Evolutionary conservation across 2,888 invertebrate genomes (phyloP), one percentile per base, ranked within the genome.

Genomic region (Drosophila mercatorum): DNA sequence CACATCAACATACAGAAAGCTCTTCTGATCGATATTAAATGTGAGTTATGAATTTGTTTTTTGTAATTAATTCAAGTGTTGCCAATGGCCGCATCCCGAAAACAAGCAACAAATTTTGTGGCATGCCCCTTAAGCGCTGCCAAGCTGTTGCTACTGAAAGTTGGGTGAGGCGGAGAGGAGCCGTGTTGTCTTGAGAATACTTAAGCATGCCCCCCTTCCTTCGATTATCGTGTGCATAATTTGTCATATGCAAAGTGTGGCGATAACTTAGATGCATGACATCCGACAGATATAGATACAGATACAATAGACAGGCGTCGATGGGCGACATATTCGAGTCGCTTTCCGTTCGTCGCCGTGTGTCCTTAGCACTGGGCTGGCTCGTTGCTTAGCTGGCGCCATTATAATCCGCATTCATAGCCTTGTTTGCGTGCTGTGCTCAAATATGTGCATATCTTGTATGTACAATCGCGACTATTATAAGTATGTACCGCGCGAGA

Each of bases 331-430:
- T 49, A 57, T 73, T 53, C 47, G 49, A 58, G 44, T 46, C 58
- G 58, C 49, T 47, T 55, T 38, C 40, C 58, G 67, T 44, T 47
- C 55, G 49, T 47, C 31, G 59, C 40, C 55, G 63, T 41, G 57
- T 74, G 67, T 81, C 73, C 81, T 78, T 67, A 41, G 66, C 40
- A 22, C 2, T 22, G 22, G 22, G 22, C 22, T 22, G 22, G 22
- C 22, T 22, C 22, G 1, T 22, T 38, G 57, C 47, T 43, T 26
- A 47, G 34, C 52, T 67, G 72, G 62, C 73, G 73, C 81, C 70
- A 82, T 83, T 71, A 80, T 80, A 88, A 86, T 88, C 89, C 86
- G 51, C 85, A 88, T 74, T 88, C 68, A 88, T 82, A 68, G 76
- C 68, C 60, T 40, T 65, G 70, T 58, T 72, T 66, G 58, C 49